Evolutionary conservation across 2,888 invertebrate species (phyloP).

Genomic region (Oxyscelio sp.): DNA sequence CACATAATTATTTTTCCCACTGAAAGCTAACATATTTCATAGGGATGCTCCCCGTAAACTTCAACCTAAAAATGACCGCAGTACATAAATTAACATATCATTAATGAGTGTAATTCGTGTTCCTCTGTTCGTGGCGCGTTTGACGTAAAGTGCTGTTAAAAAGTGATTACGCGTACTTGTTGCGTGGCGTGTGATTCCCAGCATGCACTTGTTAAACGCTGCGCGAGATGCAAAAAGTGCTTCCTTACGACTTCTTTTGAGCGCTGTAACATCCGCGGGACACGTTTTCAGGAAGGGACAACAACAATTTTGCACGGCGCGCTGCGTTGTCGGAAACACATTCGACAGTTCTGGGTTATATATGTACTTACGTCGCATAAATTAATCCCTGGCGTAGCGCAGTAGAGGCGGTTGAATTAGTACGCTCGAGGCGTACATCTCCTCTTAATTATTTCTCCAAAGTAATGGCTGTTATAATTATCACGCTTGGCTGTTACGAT

Average conservation of each 20-base stretch:
- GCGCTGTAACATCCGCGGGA: constrained; percentile 31
- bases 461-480: constrained; percentile 70
- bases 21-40: not conserved
- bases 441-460: constrained; percentile 69
- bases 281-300: constrained; percentile 38
- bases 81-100: constrained; percentile 64
- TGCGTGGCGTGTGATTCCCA: constrained; percentile 51
- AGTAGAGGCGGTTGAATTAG: constrained; percentile 64
- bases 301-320: constrained; percentile 28
- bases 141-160: constrained; percentile 56
- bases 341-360: constrained; percentile 63
- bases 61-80: constrained; percentile 30
- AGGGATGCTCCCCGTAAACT: not conserved
- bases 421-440: constrained; percentile 57
- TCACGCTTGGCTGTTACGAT: constrained; percentile 57
- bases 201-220: constrained; percentile 42
- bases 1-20: not conserved
- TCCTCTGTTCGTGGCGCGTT: constrained; percentile 9
- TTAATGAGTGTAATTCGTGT: constrained; percentile 30
- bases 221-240: constrained; percentile 29
- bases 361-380: constrained; percentile 65
- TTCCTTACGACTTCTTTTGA: constrained; percentile 31
- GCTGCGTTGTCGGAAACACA: constrained; percentile 47
- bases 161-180: constrained; percentile 52
- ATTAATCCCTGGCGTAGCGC: constrained; percentile 63